A percentile compares a stretch with the other conserved stretches of the same genome.
These are phyloP conservation scores for Megaceryle maxima DNA, from an alignment of 2,113 vertebrate species.

Conservation along the genomic window DNA sequence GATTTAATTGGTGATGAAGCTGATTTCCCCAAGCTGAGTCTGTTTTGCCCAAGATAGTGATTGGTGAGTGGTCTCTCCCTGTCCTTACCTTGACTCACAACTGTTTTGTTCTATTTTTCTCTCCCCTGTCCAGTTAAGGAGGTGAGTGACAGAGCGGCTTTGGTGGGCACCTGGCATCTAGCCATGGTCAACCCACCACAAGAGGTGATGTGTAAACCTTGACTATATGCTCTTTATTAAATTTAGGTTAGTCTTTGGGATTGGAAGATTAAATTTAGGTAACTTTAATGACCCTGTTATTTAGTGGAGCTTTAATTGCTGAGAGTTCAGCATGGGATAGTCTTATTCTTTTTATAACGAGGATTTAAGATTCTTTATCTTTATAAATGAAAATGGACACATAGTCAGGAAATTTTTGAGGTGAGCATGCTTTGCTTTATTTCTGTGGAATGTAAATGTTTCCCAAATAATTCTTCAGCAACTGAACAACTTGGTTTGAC, in stretches of 20 bases:
- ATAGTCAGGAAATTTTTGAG: background rate
- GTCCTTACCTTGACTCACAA: too few species aligned
- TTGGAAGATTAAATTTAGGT: conserved; percentile 7
- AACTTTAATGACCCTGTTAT: conserved; percentile 1
- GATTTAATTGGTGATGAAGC: background rate
- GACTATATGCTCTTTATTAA: background rate
- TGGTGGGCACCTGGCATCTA: background rate
- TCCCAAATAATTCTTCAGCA: background rate
- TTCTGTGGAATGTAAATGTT: background rate
- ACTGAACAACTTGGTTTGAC: background rate
- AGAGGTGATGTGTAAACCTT: background rate
- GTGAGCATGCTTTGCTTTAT: background rate
- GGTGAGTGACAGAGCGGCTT: background rate
- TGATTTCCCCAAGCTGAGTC: background rate
- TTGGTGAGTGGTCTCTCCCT: too few species aligned
- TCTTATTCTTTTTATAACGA: conserved; percentile 3
- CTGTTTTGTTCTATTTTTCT: too few species aligned
- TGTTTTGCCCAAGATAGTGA: background rate
- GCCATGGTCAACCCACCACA: background rate
- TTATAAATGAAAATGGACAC: background rate
- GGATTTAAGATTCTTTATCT: background rate
- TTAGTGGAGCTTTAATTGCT: background rate
- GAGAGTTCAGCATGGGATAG: background rate
- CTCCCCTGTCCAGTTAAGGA: too few species aligned
- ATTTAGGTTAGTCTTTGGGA: background rate